Evolutionary conservation across 2,797 vertebrate species (phyloP).

Genomic region (Kryptolebias ocellatus): DNA sequence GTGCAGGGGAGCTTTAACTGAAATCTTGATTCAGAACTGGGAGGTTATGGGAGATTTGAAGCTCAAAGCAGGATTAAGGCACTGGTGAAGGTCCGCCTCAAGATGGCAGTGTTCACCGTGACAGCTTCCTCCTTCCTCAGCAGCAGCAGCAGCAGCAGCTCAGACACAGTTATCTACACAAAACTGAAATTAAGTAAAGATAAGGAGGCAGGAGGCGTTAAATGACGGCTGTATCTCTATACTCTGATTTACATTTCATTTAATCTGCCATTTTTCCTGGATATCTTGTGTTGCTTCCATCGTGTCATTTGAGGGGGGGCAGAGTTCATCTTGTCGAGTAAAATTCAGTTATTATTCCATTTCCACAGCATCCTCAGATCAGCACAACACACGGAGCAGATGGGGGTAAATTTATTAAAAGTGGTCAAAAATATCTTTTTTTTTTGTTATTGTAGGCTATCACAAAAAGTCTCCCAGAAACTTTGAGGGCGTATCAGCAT

Average conservation of each 20-base stretch:
- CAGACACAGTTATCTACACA: constrained; percentile 61
- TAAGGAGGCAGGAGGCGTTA: constrained; percentile 45
- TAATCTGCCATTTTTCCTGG: constrained; percentile 35
- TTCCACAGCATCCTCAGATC: constrained; percentile 42
- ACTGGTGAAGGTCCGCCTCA: constrained; percentile 77
- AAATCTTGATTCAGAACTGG: constrained; percentile 17
- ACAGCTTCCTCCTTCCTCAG: constrained; percentile 48
- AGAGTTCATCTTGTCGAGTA: constrained; percentile 32
- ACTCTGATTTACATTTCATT: constrained; percentile 39
- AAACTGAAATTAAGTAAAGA: constrained; percentile 71
- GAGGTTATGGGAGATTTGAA: constrained; percentile 13
- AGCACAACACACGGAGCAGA: constrained; percentile 18
- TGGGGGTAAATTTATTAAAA: no score
- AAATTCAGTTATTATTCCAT: constrained; percentile 43
- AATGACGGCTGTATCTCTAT: constrained; percentile 28
- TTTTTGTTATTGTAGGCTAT: no score
- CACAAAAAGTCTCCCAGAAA: no score
- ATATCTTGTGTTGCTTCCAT: constrained; percentile 26
- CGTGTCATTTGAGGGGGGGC: constrained; percentile 5
- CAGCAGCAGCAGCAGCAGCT: constrained; percentile 52
- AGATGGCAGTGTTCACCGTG: constrained; percentile 95
- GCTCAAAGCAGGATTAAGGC: constrained; percentile 25
- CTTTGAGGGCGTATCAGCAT: no score
- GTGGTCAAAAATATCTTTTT: no score
- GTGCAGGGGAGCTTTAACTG: neutral